Evolutionary conservation across 2,888 invertebrate species (phyloP), one percentile per base, ranked within the genome.

Genomic region (Celastrina argiolus): DNA sequence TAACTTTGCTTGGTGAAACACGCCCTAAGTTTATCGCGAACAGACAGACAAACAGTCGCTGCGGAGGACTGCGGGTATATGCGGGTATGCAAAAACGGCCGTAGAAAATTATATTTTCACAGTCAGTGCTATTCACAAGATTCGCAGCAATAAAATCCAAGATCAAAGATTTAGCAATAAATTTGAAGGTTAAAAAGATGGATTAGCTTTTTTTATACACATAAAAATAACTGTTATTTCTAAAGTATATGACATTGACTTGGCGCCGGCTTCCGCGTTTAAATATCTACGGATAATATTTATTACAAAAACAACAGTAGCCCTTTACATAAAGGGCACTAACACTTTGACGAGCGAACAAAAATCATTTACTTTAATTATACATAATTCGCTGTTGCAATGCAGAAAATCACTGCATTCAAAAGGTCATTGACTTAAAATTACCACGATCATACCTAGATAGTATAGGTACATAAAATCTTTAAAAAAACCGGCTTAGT

Each of bases 171-270:
- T 12, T 6, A 51, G 22, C 22, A 26, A 51, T 51, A 51, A 51
- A 45, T 18, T 18, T 45, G 45, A 45, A 18, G 51, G 14, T 26
- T 22, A 26, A 26, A 22, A 22, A 51, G 45, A 51, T 51, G 22
- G 22, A 26, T 45, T 14, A 14, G 14, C 4, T 3, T 0, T 22
- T 26, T 26, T 26, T 51, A 22, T 51, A 5, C 63, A 31, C 0
- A 6, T 76, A 74, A 78, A 80, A 81, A 78, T 76, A 76, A 70
- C 22, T 7, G 39, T 71, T 79, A 77, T 82, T 78, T 79, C 78
- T 72, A 73, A 84, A 85, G 85, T 85, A 84, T 81, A 78, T 85
- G 85, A 85, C 87, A 85, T 85, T 86, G 85, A 76, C 79, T 81
- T 83, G 81, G 75, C 72, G 71, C 71, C 73, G 71, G 79, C 80